phyloP scores from a whole-genome alignment of 2,797 vertebrate species.

The Pampus argenteus region DNA sequence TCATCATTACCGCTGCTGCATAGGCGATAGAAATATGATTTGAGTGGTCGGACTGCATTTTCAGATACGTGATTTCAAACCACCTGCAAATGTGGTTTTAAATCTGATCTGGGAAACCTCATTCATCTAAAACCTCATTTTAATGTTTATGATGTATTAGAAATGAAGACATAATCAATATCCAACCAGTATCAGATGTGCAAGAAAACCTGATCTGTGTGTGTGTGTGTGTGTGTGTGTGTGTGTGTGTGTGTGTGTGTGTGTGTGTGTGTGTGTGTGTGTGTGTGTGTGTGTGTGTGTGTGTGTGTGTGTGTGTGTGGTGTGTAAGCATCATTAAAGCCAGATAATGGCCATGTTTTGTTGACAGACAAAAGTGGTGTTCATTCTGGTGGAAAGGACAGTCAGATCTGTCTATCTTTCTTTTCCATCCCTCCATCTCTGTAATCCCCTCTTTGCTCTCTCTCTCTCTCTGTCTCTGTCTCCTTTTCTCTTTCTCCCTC shows the following conservation, averaged over 20 bases:
- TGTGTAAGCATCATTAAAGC: slow-evolving; percentile 59
- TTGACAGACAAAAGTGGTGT: slow-evolving; percentile 60
- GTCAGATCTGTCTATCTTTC: slow-evolving; percentile 40
- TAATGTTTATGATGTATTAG: slow-evolving; percentile 38
- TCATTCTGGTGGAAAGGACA: slow-evolving; percentile 69
- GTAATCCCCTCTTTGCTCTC: slow-evolving; percentile 18
- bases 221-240: neutral
- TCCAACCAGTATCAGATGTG: slow-evolving; percentile 22
- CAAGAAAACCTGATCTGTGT: neutral
- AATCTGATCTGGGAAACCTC: slow-evolving; percentile 20
- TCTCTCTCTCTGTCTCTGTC: neutral
- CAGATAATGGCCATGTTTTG: slow-evolving; percentile 62
- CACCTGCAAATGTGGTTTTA: neutral
- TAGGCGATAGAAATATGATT: neutral
- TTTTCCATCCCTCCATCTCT: slow-evolving; percentile 37
- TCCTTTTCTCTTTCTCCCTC: no score
- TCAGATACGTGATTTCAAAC: neutral
- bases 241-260: neutral
- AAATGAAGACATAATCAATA: slow-evolving; percentile 29
- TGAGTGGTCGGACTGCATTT: neutral
- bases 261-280: neutral
- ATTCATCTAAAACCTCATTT: slow-evolving; percentile 31
- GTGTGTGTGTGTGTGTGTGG: slow-evolving; percentile 3
- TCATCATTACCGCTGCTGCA: no score
- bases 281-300: neutral